Evolutionary conservation across 2,888 invertebrate species (phyloP).

Genomic region (Coelopa pilipes): DNA sequence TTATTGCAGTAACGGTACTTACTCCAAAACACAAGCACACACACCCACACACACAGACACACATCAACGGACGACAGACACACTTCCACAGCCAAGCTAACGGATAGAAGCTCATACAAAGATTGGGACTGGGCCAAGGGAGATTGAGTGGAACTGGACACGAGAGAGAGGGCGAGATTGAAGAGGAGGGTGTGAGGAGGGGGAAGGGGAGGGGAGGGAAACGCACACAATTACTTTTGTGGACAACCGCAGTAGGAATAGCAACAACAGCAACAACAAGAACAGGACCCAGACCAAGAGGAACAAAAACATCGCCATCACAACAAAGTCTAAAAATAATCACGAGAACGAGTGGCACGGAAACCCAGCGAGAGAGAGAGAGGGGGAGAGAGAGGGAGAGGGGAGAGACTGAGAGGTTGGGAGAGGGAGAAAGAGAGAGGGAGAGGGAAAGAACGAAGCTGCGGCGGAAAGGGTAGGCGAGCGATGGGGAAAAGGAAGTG

Average conservation of each 20-base stretch:
- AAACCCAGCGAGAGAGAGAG: neutral
- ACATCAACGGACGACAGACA: too few relatives aligned
- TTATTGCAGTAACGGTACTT: constrained; percentile 49
- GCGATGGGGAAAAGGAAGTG: too few relatives aligned
- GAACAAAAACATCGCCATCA: constrained; percentile 43
- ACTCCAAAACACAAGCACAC: constrained; percentile 22
- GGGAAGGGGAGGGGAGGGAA: neutral
- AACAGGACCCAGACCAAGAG: too few relatives aligned
- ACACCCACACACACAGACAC: too few relatives aligned
- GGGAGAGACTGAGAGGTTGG: neutral
- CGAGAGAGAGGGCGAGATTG: too few relatives aligned
- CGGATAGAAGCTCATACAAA: too few relatives aligned
- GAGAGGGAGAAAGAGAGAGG: too few relatives aligned
- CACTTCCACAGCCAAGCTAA: too few relatives aligned
- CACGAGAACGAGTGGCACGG: constrained; percentile 17
- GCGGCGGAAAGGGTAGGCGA: too few relatives aligned
- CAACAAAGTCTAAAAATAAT: constrained; percentile 20
- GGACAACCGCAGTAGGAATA: constrained; percentile 35
- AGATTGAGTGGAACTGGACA: too few relatives aligned
- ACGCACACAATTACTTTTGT: constrained; percentile 34
- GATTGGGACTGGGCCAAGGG: too few relatives aligned
- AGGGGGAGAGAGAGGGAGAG: neutral
- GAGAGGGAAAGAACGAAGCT: constrained; percentile 45
- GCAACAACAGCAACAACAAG: constrained; percentile 42
- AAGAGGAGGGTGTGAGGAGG: too few relatives aligned